phyloP scores from a whole-genome alignment of 1,140 invertebrate species.

The Polyergus mexicanus region DNA sequence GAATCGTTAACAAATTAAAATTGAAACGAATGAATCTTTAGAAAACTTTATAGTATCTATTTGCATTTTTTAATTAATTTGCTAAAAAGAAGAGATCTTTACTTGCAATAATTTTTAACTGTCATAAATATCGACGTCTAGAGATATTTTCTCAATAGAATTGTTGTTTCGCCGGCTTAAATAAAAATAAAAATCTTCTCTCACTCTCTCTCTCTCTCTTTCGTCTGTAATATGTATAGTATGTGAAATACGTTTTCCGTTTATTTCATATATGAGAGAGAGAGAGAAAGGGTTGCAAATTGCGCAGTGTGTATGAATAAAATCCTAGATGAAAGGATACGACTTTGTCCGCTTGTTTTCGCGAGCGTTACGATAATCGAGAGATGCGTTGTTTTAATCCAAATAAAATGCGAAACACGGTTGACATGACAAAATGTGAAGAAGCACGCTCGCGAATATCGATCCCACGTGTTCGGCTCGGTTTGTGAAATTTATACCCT shows the following conservation, averaged over 20 bases:
- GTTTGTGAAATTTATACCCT: conserved; percentile 41
- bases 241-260: too few relatives aligned
- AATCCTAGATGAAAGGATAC: not conserved
- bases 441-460: conserved; percentile 10
- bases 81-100: too few relatives aligned
- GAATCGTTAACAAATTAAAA: not conserved
- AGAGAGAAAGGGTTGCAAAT: not conserved
- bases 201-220: not conserved
- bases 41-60: not conserved
- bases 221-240: too few relatives aligned
- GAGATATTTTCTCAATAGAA: not conserved
- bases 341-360: not conserved
- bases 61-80: not conserved
- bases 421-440: conserved; percentile 26
- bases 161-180: not conserved
- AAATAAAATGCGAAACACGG: conserved; percentile 19
- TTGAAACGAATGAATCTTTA: not conserved
- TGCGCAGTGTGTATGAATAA: not conserved
- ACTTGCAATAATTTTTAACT: too few relatives aligned
- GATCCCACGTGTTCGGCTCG: conserved; percentile 33
- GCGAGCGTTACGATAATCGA: not conserved
- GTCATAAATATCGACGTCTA: not conserved
- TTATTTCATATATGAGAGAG: too few relatives aligned
- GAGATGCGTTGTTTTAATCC: conserved; percentile 24
- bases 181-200: not conserved